Evolutionary conservation across 2,113 vertebrate genomes (phyloP).

Genomic region (Nyctereutes procyonoides): DNA sequence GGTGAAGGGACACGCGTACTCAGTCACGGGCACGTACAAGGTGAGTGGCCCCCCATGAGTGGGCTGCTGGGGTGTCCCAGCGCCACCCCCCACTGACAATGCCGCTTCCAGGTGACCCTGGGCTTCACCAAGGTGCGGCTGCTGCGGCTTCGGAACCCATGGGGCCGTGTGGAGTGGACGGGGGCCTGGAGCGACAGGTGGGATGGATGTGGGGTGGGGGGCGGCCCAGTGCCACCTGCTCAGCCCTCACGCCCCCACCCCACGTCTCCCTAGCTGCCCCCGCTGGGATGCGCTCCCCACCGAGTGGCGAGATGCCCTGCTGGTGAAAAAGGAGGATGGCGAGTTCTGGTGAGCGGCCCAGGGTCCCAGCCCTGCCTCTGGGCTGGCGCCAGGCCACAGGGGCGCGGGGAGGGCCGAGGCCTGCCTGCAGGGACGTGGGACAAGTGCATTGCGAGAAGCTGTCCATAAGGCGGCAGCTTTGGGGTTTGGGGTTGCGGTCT

Average conservation of each 20-base stretch:
- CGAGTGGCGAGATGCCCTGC: constrained; percentile 65
- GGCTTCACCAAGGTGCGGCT: constrained; percentile 73
- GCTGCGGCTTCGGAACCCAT: constrained; percentile 80
- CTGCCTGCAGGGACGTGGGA: not conserved
- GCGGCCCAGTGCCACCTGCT: fast-evolving
- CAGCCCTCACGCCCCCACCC: not conserved
- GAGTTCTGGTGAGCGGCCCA: constrained; percentile 77
- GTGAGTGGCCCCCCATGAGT: constrained; percentile 11
- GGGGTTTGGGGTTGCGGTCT: not conserved
- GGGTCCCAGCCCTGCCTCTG: not conserved
- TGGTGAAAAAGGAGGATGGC: constrained; percentile 77
- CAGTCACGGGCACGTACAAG: constrained; percentile 73
- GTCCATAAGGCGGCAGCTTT: not conserved
- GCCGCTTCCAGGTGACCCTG: constrained; percentile 44
- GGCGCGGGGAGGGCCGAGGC: not conserved
- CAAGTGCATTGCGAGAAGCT: not conserved
- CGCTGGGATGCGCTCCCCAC: constrained; percentile 59
- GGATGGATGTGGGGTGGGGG: not conserved
- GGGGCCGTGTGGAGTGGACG: constrained; percentile 83
- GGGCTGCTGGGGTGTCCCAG: not conserved
- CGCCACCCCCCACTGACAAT: fast-evolving
- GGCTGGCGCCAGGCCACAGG: fast-evolving
- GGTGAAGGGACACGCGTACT: constrained; percentile 82
- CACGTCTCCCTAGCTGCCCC: constrained; percentile 52
- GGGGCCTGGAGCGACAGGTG: constrained; percentile 81